Percentiles rank a stretch among this genome's conserved stretches.
Conservation (phyloP, 92 coral and sea anemone genomes). For the Actinostola sp. region DNA sequence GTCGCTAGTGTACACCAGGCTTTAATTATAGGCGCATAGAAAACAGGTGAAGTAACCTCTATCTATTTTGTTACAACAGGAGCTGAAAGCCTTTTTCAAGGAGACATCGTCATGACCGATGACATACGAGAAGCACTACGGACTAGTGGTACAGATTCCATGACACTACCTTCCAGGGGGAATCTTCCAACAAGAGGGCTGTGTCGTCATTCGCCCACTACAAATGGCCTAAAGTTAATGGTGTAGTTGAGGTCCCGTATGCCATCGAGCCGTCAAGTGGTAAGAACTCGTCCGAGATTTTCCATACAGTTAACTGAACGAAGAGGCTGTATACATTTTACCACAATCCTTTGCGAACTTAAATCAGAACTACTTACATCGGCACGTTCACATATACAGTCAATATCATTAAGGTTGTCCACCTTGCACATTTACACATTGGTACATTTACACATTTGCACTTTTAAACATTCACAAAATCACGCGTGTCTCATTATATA, state of each 20-base stretch:
- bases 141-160: conserved; percentile 19
- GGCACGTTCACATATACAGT: no score
- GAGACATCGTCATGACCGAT: conserved; percentile 49
- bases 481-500: no score
- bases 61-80: background rate
- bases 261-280: conserved; percentile 27
- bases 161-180: conserved; percentile 24
- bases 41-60: background rate
- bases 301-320: no score
- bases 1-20: no score
- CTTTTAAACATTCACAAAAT: no score
- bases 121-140: conserved; percentile 16
- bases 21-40: no score
- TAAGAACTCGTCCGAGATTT: conserved; percentile 10
- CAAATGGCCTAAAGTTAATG: conserved; percentile 34
- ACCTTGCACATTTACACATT: no score
- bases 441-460: no score
- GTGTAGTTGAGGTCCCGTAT: conserved; percentile 48
- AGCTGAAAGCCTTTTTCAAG: conserved; percentile 30
- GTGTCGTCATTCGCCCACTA: background rate
- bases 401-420: no score
- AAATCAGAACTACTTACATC: no score
- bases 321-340: no score
- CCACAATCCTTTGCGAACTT: no score
- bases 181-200: conserved; percentile 15